These are phyloP conservation scores for Melanostoma mellinum DNA, from an alignment of 2,888 invertebrate genomes.

Conservation along the genomic window DNA sequence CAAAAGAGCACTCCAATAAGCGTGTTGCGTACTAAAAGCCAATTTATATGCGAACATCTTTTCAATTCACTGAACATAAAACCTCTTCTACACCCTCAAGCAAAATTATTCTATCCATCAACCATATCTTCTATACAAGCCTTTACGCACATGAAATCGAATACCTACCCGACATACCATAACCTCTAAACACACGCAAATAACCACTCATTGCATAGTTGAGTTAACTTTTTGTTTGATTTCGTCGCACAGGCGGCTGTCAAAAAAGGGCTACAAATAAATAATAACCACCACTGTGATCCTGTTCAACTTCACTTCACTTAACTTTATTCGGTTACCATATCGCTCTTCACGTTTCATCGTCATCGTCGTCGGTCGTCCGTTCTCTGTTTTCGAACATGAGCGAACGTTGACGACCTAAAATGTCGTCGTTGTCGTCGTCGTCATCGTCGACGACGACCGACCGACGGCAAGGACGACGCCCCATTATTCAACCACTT, in stretches of 20 bases:
- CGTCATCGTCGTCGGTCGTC: background rate
- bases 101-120: conserved; percentile 32
- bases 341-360: background rate
- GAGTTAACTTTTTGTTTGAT: conserved; percentile 69
- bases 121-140: background rate
- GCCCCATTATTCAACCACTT: conserved; percentile 72
- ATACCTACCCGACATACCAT: conserved; percentile 9
- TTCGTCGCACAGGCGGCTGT: conserved; percentile 59
- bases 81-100: background rate
- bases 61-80: conserved; percentile 52
- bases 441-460: conserved; percentile 2
- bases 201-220: conserved; percentile 69
- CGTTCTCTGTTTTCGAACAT: background rate
- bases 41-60: conserved; percentile 53
- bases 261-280: conserved; percentile 63
- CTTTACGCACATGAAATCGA: conserved; percentile 51
- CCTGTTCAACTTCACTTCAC: conserved; percentile 63
- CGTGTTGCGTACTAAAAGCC: conserved; percentile 34
- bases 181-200: conserved; percentile 61
- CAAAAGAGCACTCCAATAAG: conserved; percentile 53
- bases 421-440: background rate
- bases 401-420: conserved; percentile 5
- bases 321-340: conserved; percentile 37
- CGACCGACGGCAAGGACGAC: conserved; percentile 31
- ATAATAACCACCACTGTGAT: conserved; percentile 51